Evolutionary conservation across 2,888 invertebrate genomes (phyloP).

Genomic region (Acronicta aceris): DNA sequence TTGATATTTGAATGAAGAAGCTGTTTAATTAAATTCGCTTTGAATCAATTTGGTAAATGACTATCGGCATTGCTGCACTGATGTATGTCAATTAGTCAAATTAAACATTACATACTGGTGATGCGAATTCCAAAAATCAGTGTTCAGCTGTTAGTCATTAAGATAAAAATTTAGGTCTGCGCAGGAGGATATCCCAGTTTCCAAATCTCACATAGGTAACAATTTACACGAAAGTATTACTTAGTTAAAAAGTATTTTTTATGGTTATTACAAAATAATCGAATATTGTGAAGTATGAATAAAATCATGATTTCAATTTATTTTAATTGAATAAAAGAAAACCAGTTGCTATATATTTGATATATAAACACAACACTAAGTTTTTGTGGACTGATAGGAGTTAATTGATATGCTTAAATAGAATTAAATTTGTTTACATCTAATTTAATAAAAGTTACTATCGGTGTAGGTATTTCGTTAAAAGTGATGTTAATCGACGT

Average conservation of each 20-base stretch:
- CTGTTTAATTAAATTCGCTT: too few relatives aligned
- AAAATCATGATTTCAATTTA: slow-evolving; percentile 4
- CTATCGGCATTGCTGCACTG: too few relatives aligned
- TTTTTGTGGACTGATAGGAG: slow-evolving; percentile 4
- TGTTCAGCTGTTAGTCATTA: too few relatives aligned
- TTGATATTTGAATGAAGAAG: too few relatives aligned
- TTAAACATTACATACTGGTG: too few relatives aligned
- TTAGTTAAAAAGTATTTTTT: not conserved
- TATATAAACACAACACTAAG: slow-evolving; percentile 4
- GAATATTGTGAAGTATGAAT: slow-evolving; percentile 3
- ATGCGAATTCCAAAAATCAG: not conserved
- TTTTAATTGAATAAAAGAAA: not conserved
- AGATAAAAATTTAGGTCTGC: too few relatives aligned
- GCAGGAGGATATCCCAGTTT: slow-evolving; percentile 8
- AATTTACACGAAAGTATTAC: slow-evolving; percentile 18
- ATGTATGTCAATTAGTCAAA: too few relatives aligned
- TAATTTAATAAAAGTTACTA: slow-evolving; percentile 13
- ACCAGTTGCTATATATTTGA: slow-evolving; percentile 2
- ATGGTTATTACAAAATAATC: not conserved
- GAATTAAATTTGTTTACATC: slow-evolving; percentile 9
- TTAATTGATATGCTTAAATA: slow-evolving; percentile 19
- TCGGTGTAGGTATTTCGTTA: slow-evolving; percentile 37
- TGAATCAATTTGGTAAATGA: too few relatives aligned
- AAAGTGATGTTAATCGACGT: slow-evolving; percentile 36
- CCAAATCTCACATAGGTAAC: slow-evolving; percentile 16